A percentile compares a stretch with the other conserved stretches of the same genome.
These are phyloP conservation scores for Zeus faber DNA, from an alignment of 2,113 vertebrate genomes.

Conservation along the genomic window DNA sequence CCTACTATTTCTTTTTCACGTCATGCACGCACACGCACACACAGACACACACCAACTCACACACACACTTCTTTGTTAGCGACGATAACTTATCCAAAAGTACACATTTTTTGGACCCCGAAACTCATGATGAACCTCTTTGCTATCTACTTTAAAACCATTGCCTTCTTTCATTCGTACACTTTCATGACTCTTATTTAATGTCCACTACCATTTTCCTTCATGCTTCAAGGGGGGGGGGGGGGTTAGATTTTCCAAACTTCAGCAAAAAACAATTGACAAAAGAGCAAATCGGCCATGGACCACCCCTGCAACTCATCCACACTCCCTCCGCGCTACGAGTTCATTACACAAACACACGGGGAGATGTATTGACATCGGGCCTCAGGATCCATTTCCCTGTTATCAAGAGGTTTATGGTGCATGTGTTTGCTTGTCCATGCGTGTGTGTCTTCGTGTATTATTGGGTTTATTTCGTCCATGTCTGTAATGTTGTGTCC, in stretches of 20 bases:
- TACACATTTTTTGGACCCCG: too few species aligned
- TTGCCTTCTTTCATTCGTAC: too few species aligned
- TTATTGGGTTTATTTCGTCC: neutral
- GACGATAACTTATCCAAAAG: too few species aligned
- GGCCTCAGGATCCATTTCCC: constrained; percentile 52
- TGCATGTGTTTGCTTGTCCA: constrained; percentile 31
- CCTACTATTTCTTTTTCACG: too few species aligned
- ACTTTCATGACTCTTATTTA: too few species aligned
- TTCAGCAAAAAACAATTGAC: constrained; percentile 28
- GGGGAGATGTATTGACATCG: constrained; percentile 59
- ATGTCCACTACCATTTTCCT: too few species aligned
- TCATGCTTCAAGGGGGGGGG: too few species aligned
- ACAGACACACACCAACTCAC: neutral
- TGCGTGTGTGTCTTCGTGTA: constrained; percentile 14
- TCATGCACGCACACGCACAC: neutral
- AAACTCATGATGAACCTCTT: too few species aligned
- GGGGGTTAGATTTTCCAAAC: constrained; percentile 41
- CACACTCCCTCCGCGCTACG: constrained; percentile 40
- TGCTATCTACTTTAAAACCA: too few species aligned
- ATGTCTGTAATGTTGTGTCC: constrained; percentile 6
- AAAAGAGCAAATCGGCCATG: constrained; percentile 50
- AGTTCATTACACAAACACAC: constrained; percentile 71
- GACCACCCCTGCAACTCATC: constrained; percentile 58
- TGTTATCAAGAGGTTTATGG: constrained; percentile 48
- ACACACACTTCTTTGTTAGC: neutral